Conservation (phyloP, 2,888 invertebrate species). For the Drosophila paramelanica region DNA sequence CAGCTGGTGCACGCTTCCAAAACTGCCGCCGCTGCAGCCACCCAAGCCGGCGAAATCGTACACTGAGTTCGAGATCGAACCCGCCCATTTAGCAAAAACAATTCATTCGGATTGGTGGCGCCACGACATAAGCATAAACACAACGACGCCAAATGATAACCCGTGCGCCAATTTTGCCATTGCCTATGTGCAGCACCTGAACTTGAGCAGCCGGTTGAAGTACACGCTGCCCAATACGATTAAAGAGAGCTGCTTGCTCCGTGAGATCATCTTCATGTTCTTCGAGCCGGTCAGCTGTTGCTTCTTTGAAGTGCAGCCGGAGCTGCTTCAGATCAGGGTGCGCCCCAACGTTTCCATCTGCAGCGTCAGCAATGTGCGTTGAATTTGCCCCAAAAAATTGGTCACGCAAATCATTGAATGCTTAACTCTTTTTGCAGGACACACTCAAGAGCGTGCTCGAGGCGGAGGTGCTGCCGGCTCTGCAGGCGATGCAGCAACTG, state of each 20-base stretch:
- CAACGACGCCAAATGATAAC: slow-evolving; percentile 77
- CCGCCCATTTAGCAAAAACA: slow-evolving; percentile 78
- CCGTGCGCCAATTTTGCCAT: slow-evolving; percentile 84
- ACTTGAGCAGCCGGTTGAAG: slow-evolving; percentile 60
- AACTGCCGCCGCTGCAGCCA: slow-evolving; percentile 12
- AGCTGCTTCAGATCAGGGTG: slow-evolving; percentile 50
- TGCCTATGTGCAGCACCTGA: slow-evolving; percentile 81
- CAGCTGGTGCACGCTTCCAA: slow-evolving; percentile 6
- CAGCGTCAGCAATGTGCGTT: slow-evolving; percentile 80
- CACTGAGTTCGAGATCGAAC: slow-evolving; percentile 40
- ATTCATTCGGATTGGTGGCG: slow-evolving; percentile 86
- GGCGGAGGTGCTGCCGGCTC: slow-evolving; percentile 70
- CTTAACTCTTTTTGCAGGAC: slow-evolving; percentile 50
- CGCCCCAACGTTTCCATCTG: slow-evolving; percentile 78
- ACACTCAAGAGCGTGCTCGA: slow-evolving; percentile 70
- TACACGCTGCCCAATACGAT: slow-evolving; percentile 69
- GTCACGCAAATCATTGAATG: no score
- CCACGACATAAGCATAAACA: slow-evolving; percentile 69
- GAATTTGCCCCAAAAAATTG: background rate
- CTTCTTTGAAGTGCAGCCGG: slow-evolving; percentile 71
- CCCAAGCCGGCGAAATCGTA: slow-evolving; percentile 52
- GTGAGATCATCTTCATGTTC: slow-evolving; percentile 85
- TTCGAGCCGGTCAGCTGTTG: slow-evolving; percentile 76
- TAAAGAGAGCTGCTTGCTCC: slow-evolving; percentile 80
- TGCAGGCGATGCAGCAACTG: slow-evolving; percentile 81